Base-by-base conservation (phyloP, 2,113 vertebrate species). In the Perca schrenkii region DNA sequence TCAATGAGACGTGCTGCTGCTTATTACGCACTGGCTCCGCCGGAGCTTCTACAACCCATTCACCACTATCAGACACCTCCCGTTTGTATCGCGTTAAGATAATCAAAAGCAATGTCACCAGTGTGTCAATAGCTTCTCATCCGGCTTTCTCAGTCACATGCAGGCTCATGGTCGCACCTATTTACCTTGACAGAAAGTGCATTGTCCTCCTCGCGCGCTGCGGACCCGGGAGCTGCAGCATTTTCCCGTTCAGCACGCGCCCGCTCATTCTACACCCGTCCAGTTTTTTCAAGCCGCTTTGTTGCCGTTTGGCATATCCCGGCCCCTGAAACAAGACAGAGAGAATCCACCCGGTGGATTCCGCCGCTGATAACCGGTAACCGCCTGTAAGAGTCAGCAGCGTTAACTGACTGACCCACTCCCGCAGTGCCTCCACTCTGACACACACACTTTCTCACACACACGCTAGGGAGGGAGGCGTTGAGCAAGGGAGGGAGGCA, bases 181-280 rank as follows among this genome's bases (percentile, higher is more conserved):
- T 93, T 96, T 96, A 96, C 95, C 95, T 96, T 91, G 95, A 95
- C 86, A 94, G 91, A 93, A 94, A 95, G 93, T 94, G 95, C 91
- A 95, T 94, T 91, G 95, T 95, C 94, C 94, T 94, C 85, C 90
- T 93, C 3, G 90, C 82, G 87, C 95, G 94, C 92, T 92, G 95
- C 92, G 91, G 84, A 65, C 92, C 89, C 93, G 93, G 91, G 65
- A 95, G 89, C 84, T 95, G 95, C 94, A 94, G 94, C 94, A 93
- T 93, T 94, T 95, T 96, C 76, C 95, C 91, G 86, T 94, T 93
- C 79, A 95, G 80, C 85, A 96, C 94, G 81, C 94, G 95, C 14
- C 95, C 95, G 90, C 94, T 96, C 95, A 96, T 96, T 76, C 83
- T 92, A 49, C 86, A 65, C 54, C 53, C 74, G 82, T 84, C 79